Base-by-base conservation (phyloP, 2,888 invertebrate species). In the Julus scandinavius region DNA sequence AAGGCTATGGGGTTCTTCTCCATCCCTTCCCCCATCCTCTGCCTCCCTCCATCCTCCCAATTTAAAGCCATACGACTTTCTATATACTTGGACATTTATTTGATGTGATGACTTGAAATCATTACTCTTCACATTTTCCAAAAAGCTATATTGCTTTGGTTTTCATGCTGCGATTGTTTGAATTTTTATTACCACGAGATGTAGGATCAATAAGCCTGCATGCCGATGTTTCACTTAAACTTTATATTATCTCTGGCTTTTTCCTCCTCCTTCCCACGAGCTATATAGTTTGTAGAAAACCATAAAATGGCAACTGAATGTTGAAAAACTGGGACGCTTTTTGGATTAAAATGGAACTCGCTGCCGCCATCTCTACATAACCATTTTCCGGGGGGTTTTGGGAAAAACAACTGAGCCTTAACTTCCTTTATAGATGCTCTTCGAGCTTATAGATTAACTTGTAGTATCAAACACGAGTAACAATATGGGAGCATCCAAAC, bases 161-260 rank as follows among this genome's bases (percentile, higher is more conserved):
- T 80, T 80, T 80, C 80, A 20, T 80, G 80, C 80, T 80, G 80
- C 80, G 80, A 80, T 80, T 80, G 80, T 80, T 80, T 80, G 80
- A 80, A 80, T 80, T 80, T 80, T 80, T 80, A 80, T 80, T 80
- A 80, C 80, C 38, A 20, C 80, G 80, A 80, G 80, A 80, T 80
- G 80, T 80, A 80, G 38, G 80, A 80, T 80, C 80, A 80, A 80
- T 80, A 80, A 80, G 80, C 80, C 80, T 80, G 80, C 80, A 80
- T 80, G 80, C 80, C 80, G 80, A 80, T 80, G 80, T 80, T 80
- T 80, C 80, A 80, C 80, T 80, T 80, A 80, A 80, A 80, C 80
- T 80, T 80, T 80, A 80, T 80, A 80, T 80, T 80, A 80, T 80
- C 80, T 80, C 80, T 80, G 80, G 80, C 80, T 38, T 20, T 80